Evolutionary conservation across 2,113 vertebrate genomes (phyloP).

Genomic region (Stigmatopora nigra): DNA sequence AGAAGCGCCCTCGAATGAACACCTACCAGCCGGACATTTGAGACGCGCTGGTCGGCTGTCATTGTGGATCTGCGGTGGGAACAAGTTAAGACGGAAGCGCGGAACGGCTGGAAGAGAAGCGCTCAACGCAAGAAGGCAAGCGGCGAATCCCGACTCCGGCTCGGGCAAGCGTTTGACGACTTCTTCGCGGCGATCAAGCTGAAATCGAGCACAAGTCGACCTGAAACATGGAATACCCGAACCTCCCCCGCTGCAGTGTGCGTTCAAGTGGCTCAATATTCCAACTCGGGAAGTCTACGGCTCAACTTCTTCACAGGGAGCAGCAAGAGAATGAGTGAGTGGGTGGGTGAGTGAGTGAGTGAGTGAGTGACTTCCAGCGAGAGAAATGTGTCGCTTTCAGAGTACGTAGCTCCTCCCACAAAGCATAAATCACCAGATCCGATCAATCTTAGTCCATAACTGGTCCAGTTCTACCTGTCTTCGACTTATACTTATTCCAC

Average conservation of each 20-base stretch:
- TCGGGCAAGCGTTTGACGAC: background rate
- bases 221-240: conserved; percentile 6
- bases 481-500: no score
- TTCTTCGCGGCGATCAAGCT: background rate
- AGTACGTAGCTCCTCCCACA: conserved; percentile 59
- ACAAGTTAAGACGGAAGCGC: conserved; percentile 39
- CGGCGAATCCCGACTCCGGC: background rate
- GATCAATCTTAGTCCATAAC: background rate
- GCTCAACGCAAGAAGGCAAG: background rate
- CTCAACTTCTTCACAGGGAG: conserved; percentile 56
- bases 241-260: conserved; percentile 30
- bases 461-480: no score
- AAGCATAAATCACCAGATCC: conserved; percentile 41
- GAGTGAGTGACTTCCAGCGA: conserved; percentile 19
- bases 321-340: conserved; percentile 24
- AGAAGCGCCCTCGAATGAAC: conserved; percentile 18
- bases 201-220: no score
- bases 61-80: conserved; percentile 67
- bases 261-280: conserved; percentile 48
- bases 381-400: conserved; percentile 63
- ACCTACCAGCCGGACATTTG: conserved; percentile 74
- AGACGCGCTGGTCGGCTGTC: conserved; percentile 63
- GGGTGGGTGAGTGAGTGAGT: conserved; percentile 24
- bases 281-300: conserved; percentile 41
- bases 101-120: background rate